These are phyloP conservation scores for Pseudolycoriella hygida DNA, from an alignment of 2,888 invertebrate genomes.

Conservation along the genomic window DNA sequence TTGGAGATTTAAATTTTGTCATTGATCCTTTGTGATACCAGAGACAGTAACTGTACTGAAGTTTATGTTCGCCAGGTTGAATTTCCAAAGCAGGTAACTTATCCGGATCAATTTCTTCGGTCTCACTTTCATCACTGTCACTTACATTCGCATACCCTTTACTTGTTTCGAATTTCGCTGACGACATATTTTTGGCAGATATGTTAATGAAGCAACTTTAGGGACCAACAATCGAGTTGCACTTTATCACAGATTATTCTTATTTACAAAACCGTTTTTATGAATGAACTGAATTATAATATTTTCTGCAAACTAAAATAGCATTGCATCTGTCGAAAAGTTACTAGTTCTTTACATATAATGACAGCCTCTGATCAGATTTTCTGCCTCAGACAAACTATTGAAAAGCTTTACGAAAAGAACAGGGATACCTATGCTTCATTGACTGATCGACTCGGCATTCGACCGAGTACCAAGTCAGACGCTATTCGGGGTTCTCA, in stretches of 20 bases:
- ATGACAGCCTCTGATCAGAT: no score
- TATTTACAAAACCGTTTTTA: not conserved
- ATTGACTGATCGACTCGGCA: no score
- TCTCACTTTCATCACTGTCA: conserved; percentile 45
- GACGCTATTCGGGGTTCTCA: no score
- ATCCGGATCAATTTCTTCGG: conserved; percentile 36
- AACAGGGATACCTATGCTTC: no score
- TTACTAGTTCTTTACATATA: no score
- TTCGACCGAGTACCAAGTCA: no score
- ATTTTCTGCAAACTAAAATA: no score
- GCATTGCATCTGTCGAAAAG: no score
- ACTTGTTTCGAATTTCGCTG: not conserved
- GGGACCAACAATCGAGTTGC: not conserved
- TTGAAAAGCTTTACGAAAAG: no score
- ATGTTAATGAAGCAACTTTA: not conserved
- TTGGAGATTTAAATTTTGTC: conserved; percentile 5
- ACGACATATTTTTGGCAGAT: not conserved
- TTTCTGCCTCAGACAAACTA: no score
- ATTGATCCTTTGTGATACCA: conserved; percentile 42
- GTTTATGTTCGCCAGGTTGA: conserved; percentile 71
- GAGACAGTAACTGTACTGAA: conserved; percentile 86
- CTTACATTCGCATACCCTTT: conserved; percentile 1
- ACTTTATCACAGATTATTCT: not conserved
- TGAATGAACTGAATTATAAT: no score
- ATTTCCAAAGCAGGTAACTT: conserved; percentile 49